Percentiles rank a stretch among this genome's conserved stretches.
Evolutionary conservation across 2,113 vertebrate genomes (phyloP).

Genomic region (Brienomyrus longianalis): DNA sequence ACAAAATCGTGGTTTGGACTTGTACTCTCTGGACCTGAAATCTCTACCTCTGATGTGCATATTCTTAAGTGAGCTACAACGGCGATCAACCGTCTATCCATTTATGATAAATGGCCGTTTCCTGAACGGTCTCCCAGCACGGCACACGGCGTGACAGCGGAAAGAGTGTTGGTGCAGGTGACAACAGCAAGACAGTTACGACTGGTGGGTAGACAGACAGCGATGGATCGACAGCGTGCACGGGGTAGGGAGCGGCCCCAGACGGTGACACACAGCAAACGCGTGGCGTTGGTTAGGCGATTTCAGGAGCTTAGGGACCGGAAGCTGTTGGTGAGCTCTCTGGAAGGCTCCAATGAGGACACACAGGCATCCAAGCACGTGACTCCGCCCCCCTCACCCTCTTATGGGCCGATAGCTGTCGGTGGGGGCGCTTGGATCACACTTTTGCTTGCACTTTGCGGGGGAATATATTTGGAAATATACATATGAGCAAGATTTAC

Average conservation of each 20-base stretch:
- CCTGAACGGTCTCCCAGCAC: not conserved
- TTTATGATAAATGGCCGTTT: not conserved
- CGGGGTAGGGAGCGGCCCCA: slow-evolving; percentile 60
- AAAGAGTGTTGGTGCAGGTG: not conserved
- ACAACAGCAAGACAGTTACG: slow-evolving; percentile 32
- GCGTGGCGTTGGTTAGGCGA: slow-evolving; percentile 28
- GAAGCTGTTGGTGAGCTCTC: slow-evolving; percentile 13
- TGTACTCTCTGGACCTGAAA: too few relatives aligned
- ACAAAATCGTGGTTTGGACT: too few relatives aligned
- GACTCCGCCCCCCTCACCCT: not conserved
- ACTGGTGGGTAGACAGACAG: slow-evolving; percentile 48
- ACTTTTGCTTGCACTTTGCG: not conserved
- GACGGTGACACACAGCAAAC: slow-evolving; percentile 61
- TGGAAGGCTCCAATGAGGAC: not conserved
- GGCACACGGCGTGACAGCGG: not conserved
- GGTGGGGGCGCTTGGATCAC: not conserved
- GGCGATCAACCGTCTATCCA: not conserved
- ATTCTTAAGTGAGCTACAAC: not conserved
- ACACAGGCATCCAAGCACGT: not conserved
- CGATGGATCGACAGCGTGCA: slow-evolving; percentile 52
- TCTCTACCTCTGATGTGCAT: not conserved
- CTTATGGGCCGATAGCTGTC: not conserved
- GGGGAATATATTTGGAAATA: not conserved
- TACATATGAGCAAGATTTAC: not conserved
- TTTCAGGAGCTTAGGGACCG: not conserved